Conservation (phyloP, 2,888 invertebrate genomes). For the Plusia festucae region DNA sequence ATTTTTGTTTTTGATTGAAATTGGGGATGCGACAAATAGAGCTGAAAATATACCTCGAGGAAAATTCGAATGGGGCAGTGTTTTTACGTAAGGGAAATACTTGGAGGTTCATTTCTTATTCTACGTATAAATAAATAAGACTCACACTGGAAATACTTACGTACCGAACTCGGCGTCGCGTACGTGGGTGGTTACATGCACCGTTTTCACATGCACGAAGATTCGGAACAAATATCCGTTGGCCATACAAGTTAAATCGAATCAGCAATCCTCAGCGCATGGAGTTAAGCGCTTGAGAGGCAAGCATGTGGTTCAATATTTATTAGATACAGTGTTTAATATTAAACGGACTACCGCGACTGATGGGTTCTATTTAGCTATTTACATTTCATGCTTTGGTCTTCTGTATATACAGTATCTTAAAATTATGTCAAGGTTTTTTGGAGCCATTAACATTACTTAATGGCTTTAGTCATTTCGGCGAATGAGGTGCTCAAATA, state of each 20-base stretch:
- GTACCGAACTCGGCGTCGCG: background rate
- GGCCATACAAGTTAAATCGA: constrained; percentile 5
- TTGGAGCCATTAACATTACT: constrained; percentile 24
- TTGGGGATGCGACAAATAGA: constrained; percentile 20
- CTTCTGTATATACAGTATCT: constrained; percentile 12
- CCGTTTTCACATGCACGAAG: background rate
- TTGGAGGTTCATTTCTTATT: constrained; percentile 33
- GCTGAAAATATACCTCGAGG: constrained; percentile 18
- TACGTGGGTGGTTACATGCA: background rate
- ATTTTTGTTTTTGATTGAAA: constrained; percentile 38
- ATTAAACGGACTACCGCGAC: constrained; percentile 12
- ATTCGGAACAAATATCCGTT: constrained; percentile 2
- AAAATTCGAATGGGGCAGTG: constrained; percentile 20
- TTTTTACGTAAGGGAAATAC: constrained; percentile 32
- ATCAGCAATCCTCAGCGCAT: constrained; percentile 2
- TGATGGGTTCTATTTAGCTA: constrained; percentile 20
- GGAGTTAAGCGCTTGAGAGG: background rate
- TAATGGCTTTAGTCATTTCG: constrained; percentile 39
- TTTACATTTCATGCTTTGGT: constrained; percentile 30
- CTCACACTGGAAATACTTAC: background rate
- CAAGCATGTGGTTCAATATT: background rate
- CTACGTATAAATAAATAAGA: constrained; percentile 14
- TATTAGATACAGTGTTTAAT: constrained; percentile 10
- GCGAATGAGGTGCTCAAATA: constrained; percentile 36
- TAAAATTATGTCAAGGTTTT: constrained; percentile 24